Evolutionary conservation across 1,140 invertebrate species (phyloP).

Genomic region (Tribolium madens): DNA sequence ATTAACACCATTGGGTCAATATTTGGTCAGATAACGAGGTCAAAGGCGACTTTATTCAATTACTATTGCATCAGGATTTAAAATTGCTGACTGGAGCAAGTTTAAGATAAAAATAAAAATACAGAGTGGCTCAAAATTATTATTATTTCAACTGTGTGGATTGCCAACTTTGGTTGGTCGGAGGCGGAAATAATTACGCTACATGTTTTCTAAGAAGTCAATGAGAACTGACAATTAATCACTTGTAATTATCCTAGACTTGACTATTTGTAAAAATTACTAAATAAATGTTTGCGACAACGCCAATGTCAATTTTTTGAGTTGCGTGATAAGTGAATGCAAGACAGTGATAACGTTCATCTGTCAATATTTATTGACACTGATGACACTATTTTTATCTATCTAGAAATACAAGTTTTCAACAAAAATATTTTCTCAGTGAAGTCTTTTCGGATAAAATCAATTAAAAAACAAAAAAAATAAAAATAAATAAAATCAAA

Average conservation of each 20-base stretch:
- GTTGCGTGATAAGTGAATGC: neutral
- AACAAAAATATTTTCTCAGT: neutral
- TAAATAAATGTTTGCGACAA: too few relatives aligned
- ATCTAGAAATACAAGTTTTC: too few relatives aligned
- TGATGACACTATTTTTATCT: neutral
- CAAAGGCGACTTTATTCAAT: neutral
- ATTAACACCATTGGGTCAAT: conserved; percentile 11
- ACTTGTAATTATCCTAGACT: neutral
- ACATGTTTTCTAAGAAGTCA: conserved; percentile 3
- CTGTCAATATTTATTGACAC: neutral
- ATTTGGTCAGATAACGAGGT: neutral
- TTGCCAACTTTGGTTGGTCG: neutral
- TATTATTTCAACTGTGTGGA: neutral
- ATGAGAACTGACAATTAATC: neutral
- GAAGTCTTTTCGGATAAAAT: too few relatives aligned
- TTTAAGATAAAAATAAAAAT: too few relatives aligned
- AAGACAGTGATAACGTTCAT: neutral
- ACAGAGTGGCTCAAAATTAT: neutral
- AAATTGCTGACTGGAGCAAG: too few relatives aligned
- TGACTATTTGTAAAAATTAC: too few relatives aligned
- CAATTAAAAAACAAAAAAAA: too few relatives aligned
- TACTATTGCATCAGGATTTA: neutral
- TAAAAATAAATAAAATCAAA: too few relatives aligned
- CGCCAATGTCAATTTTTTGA: too few relatives aligned
- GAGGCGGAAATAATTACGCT: conserved; percentile 14